phyloP scores from a whole-genome alignment of 2,888 invertebrate species.

The Andrena haemorrhoa region DNA sequence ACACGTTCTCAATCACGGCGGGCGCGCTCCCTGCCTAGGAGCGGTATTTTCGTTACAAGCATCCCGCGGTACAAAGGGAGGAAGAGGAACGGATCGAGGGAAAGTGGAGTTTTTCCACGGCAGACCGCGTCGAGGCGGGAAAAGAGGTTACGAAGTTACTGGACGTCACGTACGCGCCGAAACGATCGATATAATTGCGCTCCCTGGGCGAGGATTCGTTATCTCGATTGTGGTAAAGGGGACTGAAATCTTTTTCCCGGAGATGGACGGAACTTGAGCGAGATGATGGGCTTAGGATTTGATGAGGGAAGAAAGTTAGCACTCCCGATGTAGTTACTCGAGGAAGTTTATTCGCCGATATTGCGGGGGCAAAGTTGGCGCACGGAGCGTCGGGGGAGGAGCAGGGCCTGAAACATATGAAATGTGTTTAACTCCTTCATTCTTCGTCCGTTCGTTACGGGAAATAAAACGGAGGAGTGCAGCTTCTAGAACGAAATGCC shows the following conservation, averaged over 20 bases:
- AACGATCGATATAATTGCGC: conserved; percentile 73
- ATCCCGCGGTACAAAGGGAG: conserved; percentile 2
- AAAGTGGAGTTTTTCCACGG: conserved; percentile 21
- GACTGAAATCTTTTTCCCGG: conserved; percentile 59
- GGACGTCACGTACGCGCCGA: conserved; percentile 67
- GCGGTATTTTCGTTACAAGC: conserved; percentile 34
- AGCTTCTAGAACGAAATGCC: background rate
- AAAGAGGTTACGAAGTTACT: conserved; percentile 56
- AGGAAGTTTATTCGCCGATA: conserved; percentile 47
- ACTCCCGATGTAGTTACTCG: conserved; percentile 34
- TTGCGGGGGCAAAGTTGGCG: conserved; percentile 16
- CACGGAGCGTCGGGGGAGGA: background rate
- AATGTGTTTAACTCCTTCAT: background rate
- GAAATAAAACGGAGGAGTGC: background rate
- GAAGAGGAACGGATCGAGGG: background rate
- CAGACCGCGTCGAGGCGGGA: conserved; percentile 5
- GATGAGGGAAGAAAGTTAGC: conserved; percentile 57
- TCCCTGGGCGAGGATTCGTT: conserved; percentile 66
- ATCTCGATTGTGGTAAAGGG: conserved; percentile 65
- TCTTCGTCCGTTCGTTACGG: background rate
- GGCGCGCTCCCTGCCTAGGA: background rate
- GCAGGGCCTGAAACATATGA: background rate
- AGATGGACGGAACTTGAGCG: conserved; percentile 57
- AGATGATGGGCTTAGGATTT: conserved; percentile 51
- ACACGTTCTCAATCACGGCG: conserved; percentile 38